Base-by-base conservation (phyloP, 2,113 vertebrate genomes). In the Rattus rattus region DNA sequence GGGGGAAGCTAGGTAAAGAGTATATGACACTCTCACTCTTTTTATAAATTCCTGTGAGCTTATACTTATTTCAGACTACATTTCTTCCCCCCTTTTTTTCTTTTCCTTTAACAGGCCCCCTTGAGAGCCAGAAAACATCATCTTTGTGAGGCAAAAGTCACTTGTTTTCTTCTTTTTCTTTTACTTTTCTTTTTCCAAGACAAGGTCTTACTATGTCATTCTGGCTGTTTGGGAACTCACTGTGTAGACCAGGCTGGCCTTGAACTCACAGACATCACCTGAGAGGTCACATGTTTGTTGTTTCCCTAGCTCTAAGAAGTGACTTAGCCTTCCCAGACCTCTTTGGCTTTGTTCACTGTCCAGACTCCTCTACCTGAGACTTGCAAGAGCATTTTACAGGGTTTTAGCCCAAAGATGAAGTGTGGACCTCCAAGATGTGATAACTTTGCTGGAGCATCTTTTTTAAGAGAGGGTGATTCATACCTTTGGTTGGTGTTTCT, bases 401-500 rank as follows among this genome's bases (percentile, higher is more conserved):
- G 67, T 90, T 94, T 94, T 72, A 77, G 52, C 47, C 36, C 61
- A 49, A 52, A 96, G 69, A 90, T 76, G 28, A 91, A 73, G 36
- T 65, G 14, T 86, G 72, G 61, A 36, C 94, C 52, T 43, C 47
- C 24, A n/a, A 59, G 26, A 87, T 83, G n/a, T 54, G 73, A 84
- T 94, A 95, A 43, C 47, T 96, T 59, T 94, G 67, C 43, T 93
- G 63, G 61, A 95, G 43, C 86, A 77, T 86, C 49, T 94, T 95
- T 97, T 97, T 89, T 9, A 88, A 92, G 67, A 91, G 75, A 89
- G 84, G 33, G 72, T 96, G 88, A 97, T 95, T 98, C 77, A 95
- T 97, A 96, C 83, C 87, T 97, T 97, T 96, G 81, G 76, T 90
- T 96, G 75, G 17, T 95, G 69, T 96, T 97, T 95, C 92, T 92